phyloP scores from a whole-genome alignment of 2,113 vertebrate genomes.

The Megatriorchis doriae region DNA sequence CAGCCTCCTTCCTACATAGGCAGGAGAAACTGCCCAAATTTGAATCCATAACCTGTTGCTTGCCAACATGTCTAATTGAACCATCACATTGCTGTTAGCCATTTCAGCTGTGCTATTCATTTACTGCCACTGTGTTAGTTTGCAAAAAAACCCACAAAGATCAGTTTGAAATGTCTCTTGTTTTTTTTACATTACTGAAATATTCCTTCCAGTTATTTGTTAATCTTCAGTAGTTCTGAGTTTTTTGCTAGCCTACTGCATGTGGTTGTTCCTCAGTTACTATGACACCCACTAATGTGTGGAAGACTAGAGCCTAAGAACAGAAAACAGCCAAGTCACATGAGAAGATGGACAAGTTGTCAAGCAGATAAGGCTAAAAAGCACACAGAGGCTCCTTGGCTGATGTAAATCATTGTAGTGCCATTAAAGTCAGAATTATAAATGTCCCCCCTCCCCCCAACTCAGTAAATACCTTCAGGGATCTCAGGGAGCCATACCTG shows the following conservation, averaged over 20 bases:
- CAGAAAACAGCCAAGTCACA: not conserved
- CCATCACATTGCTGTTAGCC: not conserved
- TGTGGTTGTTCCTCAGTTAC: conserved; percentile 1
- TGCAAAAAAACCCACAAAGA: not conserved
- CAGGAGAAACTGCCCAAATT: not conserved
- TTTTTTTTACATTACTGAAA: not conserved
- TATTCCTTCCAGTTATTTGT: not conserved
- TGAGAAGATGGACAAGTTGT: conserved; percentile 11
- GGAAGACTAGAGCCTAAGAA: not conserved
- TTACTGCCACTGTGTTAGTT: not conserved
- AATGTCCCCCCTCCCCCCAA: not conserved
- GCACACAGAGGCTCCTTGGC: not conserved
- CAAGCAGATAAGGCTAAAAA: not conserved
- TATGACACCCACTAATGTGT: not conserved
- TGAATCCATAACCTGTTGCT: not conserved
- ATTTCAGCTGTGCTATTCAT: not conserved
- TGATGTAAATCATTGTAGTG: not conserved
- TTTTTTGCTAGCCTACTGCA: not conserved
- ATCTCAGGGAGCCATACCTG: not conserved
- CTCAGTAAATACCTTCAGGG: not conserved
- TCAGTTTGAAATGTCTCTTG: not conserved
- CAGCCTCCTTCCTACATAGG: not conserved
- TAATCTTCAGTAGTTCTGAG: not conserved
- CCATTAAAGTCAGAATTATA: not conserved
- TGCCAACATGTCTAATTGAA: not conserved